Evolutionary conservation across 1,140 invertebrate genomes (phyloP), one percentile per base, ranked within the genome.

Genomic region (Bombus confusus): DNA sequence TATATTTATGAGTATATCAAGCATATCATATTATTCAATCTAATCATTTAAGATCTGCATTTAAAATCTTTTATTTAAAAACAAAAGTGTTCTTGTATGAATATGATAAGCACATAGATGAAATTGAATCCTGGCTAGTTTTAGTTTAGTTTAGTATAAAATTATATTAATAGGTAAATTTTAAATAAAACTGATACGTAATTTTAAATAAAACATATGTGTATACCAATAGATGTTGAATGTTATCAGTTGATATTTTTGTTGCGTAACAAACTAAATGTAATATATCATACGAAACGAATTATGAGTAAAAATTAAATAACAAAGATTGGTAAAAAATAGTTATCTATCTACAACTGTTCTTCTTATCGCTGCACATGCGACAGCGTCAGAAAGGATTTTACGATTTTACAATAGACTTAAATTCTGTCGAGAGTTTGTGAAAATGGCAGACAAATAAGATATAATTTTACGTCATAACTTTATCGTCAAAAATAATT

Each of bases 401-500:
- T 47, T 22, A 22, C 41, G n/a, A 82, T 47, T 75, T 64, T 12
- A n/a, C 64, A 41, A n/a, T 9, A 18, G 79, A n/a, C 47, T 59
- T 83, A 52, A 83, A 78, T 52, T 77, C 28, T 34, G 64, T 34
- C 18, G 28, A 31, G 62, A 66, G 43, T 66, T 57, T 25, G 10
- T 47, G 31, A 47, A 85, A 86, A 79, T 59, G 39, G 47, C 2
- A 43, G 37, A 31, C 41, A 79, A 57, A 86, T 74, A 62, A 66
- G 18, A 74, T 37, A 75, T 82, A 62, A 39, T 59, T 72, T 57
- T 25, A 28, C 31, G 43, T 69, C 28, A 18, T 68, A 39, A 25
- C 28, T 57, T 68, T 68, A n/a, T 34, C 37, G 2, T 43, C 18
- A 41, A 57, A 28, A 64, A 22, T 64, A 39, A 28, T n/a, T 80